Base-by-base conservation (phyloP, 1,140 invertebrate species). In the Bombus sylvicola region DNA sequence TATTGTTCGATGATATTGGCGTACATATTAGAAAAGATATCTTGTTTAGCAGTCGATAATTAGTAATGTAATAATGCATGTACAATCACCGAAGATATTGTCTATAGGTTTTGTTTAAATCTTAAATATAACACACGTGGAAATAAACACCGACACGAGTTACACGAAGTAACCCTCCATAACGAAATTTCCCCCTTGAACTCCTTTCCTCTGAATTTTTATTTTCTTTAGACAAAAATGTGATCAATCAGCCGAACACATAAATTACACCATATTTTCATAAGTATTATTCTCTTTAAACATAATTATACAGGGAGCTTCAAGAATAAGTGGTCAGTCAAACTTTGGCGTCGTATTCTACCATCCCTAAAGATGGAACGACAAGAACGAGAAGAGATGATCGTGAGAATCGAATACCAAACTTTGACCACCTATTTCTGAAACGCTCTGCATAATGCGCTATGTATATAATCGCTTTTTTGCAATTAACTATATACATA, bases 401-500 rank as follows among this genome's bases (percentile, higher is more conserved):
- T 53, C 18, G 47, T 53, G 18, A 53, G 0, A 53, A 53, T 53
- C 47, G 47, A 53, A 22, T 22, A 8, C 47, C 47, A 22, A 53
- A 53, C 5, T 22, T 53, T 53, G 18, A 22, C 47, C 6, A 53
- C 6, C 47, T 53, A 53, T 53, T 53, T 22, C 47, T 18, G 43
- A 18, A 47, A 6, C 18, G 1, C 18, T 53, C 15, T 25, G 25
- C 22, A 28, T 39, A 28, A 59, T 22, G 6, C 12, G 9, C 28
- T 34, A 6, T 76, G 74, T 62, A 39, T 31, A 62, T 77, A 79
- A 66, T 79, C 39, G 59, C 77, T 79, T 66, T 66, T 39, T 3
- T 34, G n/a, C 62, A 79, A 77, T 59, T 77, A 77, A 77, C 75
- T 10, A 25, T 41, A n/a, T 72, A 39, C 8, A 41, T 71, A 59